Base-by-base conservation (phyloP, 1,140 invertebrate species). In the Belonocnema kinseyi region DNA sequence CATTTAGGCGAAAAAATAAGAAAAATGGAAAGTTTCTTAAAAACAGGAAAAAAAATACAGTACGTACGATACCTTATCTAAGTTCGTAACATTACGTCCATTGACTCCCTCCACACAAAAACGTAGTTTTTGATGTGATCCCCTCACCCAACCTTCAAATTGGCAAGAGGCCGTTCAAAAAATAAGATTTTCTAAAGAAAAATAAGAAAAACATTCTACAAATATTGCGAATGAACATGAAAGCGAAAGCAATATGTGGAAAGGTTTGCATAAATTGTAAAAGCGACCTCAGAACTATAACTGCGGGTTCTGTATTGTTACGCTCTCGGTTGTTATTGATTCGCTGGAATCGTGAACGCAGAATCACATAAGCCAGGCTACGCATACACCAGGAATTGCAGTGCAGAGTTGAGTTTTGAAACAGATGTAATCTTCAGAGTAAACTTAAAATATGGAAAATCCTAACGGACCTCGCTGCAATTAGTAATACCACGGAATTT, bases 261-360 rank as follows among this genome's bases (percentile, higher is more conserved):
- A 66, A 66, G 33, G 61, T 66, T 26, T 66, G 33, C 26, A 40
- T 46, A 66, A 66, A 66, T 66, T 66, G 61, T 13, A 66, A 66
- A 40, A 66, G 61, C 61, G 21, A 66, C 61, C 61, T 66, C 61
- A 66, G 26, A 66, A 33, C 61, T 16, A 66, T 66, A 61, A 58
- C 56, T 58, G 21, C 12, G 56, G 8, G 11, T 61, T 61, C 58
- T 33, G 58, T 56, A 58, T 58, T 58, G 56, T 58, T 58, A 58
- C 19, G 56, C 26, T 66, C 33, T 66, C 61, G 40, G 61, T 66
- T 66, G 61, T 66, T 66, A 66, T 66, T 33, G 33, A 66, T 66
- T 66, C 33, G 53, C 13, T 54, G n/a, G 17, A 54, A 54, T 40
- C 61, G 33, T 66, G 14, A 66, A 66, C 26, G 21, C 58, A 66